Evolutionary conservation across 2,113 vertebrate genomes (phyloP), one percentile per base, ranked within the genome.

Genomic region (Toxostoma redivivum): DNA sequence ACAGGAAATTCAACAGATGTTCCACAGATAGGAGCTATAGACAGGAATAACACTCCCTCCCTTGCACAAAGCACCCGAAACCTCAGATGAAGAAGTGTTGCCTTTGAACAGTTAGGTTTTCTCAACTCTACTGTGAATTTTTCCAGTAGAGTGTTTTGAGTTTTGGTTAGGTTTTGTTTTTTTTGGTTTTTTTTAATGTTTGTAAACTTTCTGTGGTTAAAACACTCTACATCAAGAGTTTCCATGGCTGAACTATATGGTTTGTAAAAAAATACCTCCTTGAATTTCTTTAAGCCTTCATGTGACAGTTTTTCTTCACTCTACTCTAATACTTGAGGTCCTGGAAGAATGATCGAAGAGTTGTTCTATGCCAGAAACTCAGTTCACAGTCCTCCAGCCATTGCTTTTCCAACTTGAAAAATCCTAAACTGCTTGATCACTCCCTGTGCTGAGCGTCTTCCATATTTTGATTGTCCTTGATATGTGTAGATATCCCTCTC

Each of bases 401-500:
- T 12, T 62, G 22, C 7, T 85, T 64, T 82, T 72, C 40, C 24
- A 80, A 31, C 20, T 33, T 73, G 66, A 53, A 69, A 83, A 80
- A 58, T 73, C 53, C 31, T 72, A 37, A 86, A 12, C 2, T 77
- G 18, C 20, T 80, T 38, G 64, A 42, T 65, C n/a, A 37, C 5
- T 62, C 28, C 25, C 30, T 66, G 4, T 48, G 33, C 47, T 77
- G 51, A 83, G 47, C 13, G 6, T 58, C 25, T 86, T 84, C 33
- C 30, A 5, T 78, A 58, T 10, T 91, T 89, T 81, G 18, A 38
- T 42, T 58, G 37, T 53, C 35, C 48, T 84, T 78, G 42, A 48
- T 19, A 31, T 0, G 0, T n/a, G 4, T 18, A 40, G 12, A 45
- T 27, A 22, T 61, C 15, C 17, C 6, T 35, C 10, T 47, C 70